Percentiles rank a stretch among this genome's conserved stretches.
Conservation (phyloP, 2,888 invertebrate genomes). For the Junonia oenone region DNA sequence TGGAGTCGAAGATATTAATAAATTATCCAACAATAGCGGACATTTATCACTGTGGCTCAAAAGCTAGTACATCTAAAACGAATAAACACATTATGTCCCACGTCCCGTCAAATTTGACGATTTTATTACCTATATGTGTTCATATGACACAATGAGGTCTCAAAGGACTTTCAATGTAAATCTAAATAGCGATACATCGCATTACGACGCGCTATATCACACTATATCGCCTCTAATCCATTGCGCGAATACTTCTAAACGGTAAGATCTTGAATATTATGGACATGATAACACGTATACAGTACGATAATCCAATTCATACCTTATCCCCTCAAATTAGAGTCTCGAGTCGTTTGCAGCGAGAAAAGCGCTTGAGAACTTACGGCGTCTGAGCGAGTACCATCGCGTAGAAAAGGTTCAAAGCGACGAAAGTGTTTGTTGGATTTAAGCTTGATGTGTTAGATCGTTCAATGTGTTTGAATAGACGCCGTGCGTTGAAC, state of each 20-base stretch:
- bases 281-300: conserved; percentile 25
- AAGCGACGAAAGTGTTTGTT: not conserved
- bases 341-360: conserved; percentile 10
- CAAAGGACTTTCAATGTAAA: conserved; percentile 30
- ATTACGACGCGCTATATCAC: conserved; percentile 2
- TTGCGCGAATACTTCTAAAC: conserved; percentile 36
- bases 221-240: conserved; percentile 30
- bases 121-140: conserved; percentile 31
- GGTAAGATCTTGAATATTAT: conserved; percentile 31
- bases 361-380: conserved; percentile 25
- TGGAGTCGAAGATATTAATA: not conserved
- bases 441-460: conserved; percentile 4
- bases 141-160: conserved; percentile 30
- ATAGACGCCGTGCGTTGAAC: not conserved
- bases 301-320: conserved; percentile 6
- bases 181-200: conserved; percentile 21
- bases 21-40: not conserved
- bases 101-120: conserved; percentile 24
- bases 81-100: conserved; percentile 28
- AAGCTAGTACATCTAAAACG: conserved; percentile 2
- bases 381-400: conserved; percentile 35
- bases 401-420: conserved; percentile 25
- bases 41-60: not conserved
- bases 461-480: conserved; percentile 2
- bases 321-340: conserved; percentile 7